Base-by-base conservation (phyloP, 2,888 invertebrate genomes). In the Tenthredo mesomela region DNA sequence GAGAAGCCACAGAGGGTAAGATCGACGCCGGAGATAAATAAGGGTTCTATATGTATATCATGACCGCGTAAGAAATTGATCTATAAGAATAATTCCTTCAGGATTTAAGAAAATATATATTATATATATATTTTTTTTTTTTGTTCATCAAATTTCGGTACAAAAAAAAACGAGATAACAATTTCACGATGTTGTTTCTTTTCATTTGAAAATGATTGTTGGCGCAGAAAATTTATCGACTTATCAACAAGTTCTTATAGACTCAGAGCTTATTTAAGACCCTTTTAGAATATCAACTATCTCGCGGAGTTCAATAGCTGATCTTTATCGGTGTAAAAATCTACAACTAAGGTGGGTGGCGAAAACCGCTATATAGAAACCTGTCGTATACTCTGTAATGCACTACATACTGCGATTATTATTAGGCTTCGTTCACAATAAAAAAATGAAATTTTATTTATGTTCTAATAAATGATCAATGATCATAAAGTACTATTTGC, bases 51-150 rank as follows among this genome's bases (percentile, higher is more conserved):
- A 85, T 78, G 54, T 85, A 85, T 78, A 83, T 86, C 86, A 86
- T n/a, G 85, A 25, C n/a, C n/a, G 82, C 71, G 84, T 75, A 84
- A 82, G 58, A 85, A 84, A 86, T 87, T 85, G 85, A 85, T 75
- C 75, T 43, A 61, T 43, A 61, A 54, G 65, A 47, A 82, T 47
- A 25, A 40, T 75, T 6, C 29, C 2, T 10, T 12, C 7, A 47
- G 75, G n/a, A 15, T 37, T 12, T 25, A 18, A 47, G n/a, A 43
- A 21, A 75, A 75, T 21, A 47, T 47, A n/a, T n/a, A n/a, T 9
- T 40, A 1, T 0, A 0, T 33, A n/a, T n/a, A n/a, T 33, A 9
- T 40, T 43, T 12, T 43, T 12, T 12, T 43, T 43, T 43, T 43
- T 10, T 43, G 12, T 43, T 0, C n/a, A 0, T 0, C n/a, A n/a